Percentiles rank a stretch among this genome's conserved stretches.
phyloP scores from a whole-genome alignment of 2,888 invertebrate genomes.

The Eilema caniola region DNA sequence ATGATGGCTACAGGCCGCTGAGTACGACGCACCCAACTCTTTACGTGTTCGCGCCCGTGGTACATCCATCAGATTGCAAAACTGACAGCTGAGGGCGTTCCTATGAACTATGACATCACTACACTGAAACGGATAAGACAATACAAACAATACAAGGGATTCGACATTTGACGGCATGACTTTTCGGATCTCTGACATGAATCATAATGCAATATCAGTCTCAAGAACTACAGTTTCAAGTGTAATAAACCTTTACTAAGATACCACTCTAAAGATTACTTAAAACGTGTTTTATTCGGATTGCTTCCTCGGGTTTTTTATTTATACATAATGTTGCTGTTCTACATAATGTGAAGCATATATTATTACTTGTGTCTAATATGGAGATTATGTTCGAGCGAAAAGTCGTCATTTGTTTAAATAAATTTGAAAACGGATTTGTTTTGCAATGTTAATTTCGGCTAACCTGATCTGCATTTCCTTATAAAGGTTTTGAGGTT shows the following conservation, averaged over 20 bases:
- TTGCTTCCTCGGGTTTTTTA: slow-evolving; percentile 9
- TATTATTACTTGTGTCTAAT: background rate
- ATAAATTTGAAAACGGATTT: slow-evolving; percentile 58
- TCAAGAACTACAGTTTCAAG: slow-evolving; percentile 66
- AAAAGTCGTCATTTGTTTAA: slow-evolving; percentile 45
- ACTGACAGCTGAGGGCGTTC: slow-evolving; percentile 69
- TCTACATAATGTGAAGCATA: slow-evolving; percentile 6
- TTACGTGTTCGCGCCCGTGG: slow-evolving; percentile 34
- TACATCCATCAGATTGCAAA: slow-evolving; percentile 72
- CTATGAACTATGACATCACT: slow-evolving; percentile 80
- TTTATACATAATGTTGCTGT: background rate
- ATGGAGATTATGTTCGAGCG: slow-evolving; percentile 19
- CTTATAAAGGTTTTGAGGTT: slow-evolving; percentile 71
- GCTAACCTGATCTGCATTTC: slow-evolving; percentile 68
- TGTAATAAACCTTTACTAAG: slow-evolving; percentile 49
- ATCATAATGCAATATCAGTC: slow-evolving; percentile 72
- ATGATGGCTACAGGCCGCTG: slow-evolving; percentile 51
- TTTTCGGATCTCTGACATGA: slow-evolving; percentile 72
- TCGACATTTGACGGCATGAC: slow-evolving; percentile 78
- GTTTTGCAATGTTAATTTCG: slow-evolving; percentile 71
- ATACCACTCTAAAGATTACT: slow-evolving; percentile 29
- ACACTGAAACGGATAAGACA: slow-evolving; percentile 65
- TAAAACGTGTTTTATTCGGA: slow-evolving; percentile 26
- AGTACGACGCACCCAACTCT: slow-evolving; percentile 53
- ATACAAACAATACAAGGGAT: slow-evolving; percentile 79